Evolutionary conservation across 2,113 vertebrate genomes (phyloP), one percentile per base, ranked within the genome.

Genomic region (Capra hircus): DNA sequence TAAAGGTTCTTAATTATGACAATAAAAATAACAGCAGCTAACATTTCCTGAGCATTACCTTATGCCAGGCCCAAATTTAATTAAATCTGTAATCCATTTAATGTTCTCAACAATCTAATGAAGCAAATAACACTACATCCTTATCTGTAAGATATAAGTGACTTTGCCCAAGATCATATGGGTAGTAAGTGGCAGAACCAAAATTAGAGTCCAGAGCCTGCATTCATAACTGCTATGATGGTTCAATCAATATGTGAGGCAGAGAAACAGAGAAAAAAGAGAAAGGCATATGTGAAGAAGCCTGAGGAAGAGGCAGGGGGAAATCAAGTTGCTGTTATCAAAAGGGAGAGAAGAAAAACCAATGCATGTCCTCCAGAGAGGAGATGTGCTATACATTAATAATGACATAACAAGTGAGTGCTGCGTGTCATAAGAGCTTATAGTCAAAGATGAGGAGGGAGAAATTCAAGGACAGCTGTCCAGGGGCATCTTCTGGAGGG

Each of bases 11-110:
- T 55, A 45, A 82, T 48, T 36, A 50, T 60, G 43, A 89, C 81
- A 93, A 33, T 83, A 88, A 96, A 88, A 97, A 95, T 83, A 92
- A 71, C 25, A 86, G 85, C 82, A 88, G 88, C 67, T 74, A 96
- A 64, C 59, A 90, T 57, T 57, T 89, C 53, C 94, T 67, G n/a
- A 96, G 64, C 91, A 92, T 62, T 83, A 62, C 9, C 67, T 96
- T 95, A 71, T 91, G 55, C 78, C 83, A 97, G 86, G n/a, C 77
- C 67, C 55, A n/a, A 78, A 40, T 40, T 30, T 64, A 64, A 82
- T 88, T 85, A 55, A 82, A 95, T 82, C 2, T 95, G 2, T 78
- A 33, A 62, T 96, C 95, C 55, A 30, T 82, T 92, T 85, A 95
- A 78, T 52, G 33, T 92, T 92, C 71, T 82, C 67, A 82, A 55